Evolutionary conservation across 2,797 vertebrate genomes (phyloP).

Genomic region (Trachurus trachurus): DNA sequence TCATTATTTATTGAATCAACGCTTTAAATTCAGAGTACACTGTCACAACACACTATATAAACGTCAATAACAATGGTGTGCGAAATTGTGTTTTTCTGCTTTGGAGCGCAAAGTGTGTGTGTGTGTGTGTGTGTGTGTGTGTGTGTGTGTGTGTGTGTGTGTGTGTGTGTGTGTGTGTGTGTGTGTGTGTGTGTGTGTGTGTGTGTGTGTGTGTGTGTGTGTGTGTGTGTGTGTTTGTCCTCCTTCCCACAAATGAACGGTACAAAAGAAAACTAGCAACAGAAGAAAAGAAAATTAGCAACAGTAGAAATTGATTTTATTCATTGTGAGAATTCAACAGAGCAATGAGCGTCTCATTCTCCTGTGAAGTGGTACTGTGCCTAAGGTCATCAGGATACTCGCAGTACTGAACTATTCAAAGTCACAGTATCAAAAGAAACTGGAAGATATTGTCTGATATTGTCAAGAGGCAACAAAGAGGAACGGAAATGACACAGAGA

Average conservation of each 20-base stretch:
- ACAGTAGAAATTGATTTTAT: constrained; percentile 34
- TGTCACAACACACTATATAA: neutral
- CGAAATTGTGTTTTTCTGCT: neutral
- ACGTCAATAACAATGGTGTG: neutral
- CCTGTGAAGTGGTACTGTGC: neutral
- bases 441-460: constrained; percentile 41
- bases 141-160: neutral
- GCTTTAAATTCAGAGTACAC: too few relatives aligned
- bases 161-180: neutral
- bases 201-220: neutral
- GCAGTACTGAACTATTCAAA: constrained; percentile 40
- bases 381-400: constrained; percentile 39
- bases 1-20: too few relatives aligned
- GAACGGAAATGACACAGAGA: constrained; percentile 26
- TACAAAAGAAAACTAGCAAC: neutral
- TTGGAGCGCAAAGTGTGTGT: constrained; percentile 1
- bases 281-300: neutral
- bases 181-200: neutral
- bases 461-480: constrained; percentile 20
- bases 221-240: neutral
- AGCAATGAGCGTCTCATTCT: constrained; percentile 22
- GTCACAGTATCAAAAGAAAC: constrained; percentile 41
- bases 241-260: neutral
- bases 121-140: neutral
- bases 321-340: constrained; percentile 35